Evolutionary conservation across 2,888 invertebrate species (phyloP), one percentile per base, ranked within the genome.

Genomic region (Scotopteryx bipunctaria): DNA sequence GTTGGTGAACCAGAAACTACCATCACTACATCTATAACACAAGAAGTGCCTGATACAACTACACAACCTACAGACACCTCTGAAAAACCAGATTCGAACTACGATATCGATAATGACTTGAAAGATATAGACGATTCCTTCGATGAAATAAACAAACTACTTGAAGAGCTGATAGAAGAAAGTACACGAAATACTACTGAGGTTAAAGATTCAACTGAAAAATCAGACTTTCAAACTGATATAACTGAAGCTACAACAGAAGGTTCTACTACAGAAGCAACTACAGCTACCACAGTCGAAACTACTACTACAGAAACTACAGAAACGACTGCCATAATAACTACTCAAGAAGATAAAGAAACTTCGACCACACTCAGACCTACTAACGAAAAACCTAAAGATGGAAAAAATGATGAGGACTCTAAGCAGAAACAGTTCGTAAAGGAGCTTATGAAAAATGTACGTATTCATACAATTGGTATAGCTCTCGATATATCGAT

Each of bases 371-470:
- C 23, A 32, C 38, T 6, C 1, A 31, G 17, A 32, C 16, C 42
- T 5, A 9, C 23, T 14, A 13, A 17, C 6, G 14, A 29, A 19
- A 19, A 27, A 6, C 19, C 14, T 1, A 4, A 27, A 2, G 21
- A 38, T 38, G 4, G 48, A 4, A 16, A 32, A 17, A 14, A 53
- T 1, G 25, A 35, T 3, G 11, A 49, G 3, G 25, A 32, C 5
- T 29, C 36, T 2, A 50, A 55, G 0, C 55, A 63, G n/a, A 8
- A 59, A 2, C 58, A 68, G 21, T 32, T 55, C 11, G 40, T 67
- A 14, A 17, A 64, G 13, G 64, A 71, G 17, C 44, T 69, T 0
- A 49, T 69, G 2, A 64, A 71, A 16, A 67, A 69, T 36, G 70
- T 74, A 57, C 59, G 56, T 47, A 27, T 1, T 14, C 14, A 14